These are phyloP conservation scores for Malthinus flaveolus DNA, from an alignment of 2,888 invertebrate genomes.

Conservation along the genomic window DNA sequence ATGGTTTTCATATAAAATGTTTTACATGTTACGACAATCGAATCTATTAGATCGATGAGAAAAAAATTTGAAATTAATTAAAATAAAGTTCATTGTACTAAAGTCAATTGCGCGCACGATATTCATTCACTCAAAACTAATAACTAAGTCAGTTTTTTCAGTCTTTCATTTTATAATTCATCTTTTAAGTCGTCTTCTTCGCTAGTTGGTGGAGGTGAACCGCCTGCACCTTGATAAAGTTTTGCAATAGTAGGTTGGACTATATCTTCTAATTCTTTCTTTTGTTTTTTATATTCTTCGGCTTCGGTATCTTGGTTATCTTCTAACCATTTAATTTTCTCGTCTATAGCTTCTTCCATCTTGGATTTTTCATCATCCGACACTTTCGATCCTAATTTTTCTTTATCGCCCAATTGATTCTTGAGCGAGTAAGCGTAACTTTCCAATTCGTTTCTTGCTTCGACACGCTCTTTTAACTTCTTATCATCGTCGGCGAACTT, in stretches of 20 bases:
- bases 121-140: slow-evolving; percentile 18
- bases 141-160: slow-evolving; percentile 31
- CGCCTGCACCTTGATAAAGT: slow-evolving; percentile 87
- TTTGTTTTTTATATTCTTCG: slow-evolving; percentile 92
- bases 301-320: slow-evolving; percentile 91
- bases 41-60: background rate
- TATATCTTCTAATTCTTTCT: slow-evolving; percentile 91
- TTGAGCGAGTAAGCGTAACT: slow-evolving; percentile 97
- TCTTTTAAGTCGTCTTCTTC: slow-evolving; percentile 78
- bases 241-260: slow-evolving; percentile 98
- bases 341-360: slow-evolving; percentile 95
- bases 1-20: too few relatives aligned
- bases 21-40: slow-evolving; percentile 8
- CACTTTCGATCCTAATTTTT: slow-evolving; percentile 91
- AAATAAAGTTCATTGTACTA: slow-evolving; percentile 27
- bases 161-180: slow-evolving; percentile 68
- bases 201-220: slow-evolving; percentile 71
- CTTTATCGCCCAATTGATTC: slow-evolving; percentile 95
- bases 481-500: slow-evolving; percentile 99
- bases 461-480: slow-evolving; percentile 93
- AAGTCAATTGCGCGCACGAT: slow-evolving; percentile 10
- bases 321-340: slow-evolving; percentile 97
- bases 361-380: slow-evolving; percentile 90
- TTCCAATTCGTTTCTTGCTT: slow-evolving; percentile 95
- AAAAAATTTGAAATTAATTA: slow-evolving; percentile 19